Evolutionary conservation across 1,140 invertebrate species (phyloP), one percentile per base, ranked within the genome.

Genomic region (Macrotrachela quadricornifera): DNA sequence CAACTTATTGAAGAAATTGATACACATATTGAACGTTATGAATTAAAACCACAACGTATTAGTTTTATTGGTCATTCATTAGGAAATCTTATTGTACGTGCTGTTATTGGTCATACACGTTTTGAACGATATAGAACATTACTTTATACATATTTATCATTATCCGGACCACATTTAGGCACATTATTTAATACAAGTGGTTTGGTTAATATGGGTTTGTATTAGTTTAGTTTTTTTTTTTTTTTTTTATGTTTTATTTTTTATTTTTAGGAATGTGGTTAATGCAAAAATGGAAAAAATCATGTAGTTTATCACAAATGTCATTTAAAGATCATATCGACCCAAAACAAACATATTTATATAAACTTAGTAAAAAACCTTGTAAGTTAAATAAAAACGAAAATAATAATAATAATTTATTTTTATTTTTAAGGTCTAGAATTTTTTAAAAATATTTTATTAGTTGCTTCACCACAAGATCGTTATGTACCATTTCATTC

Each of bases 221-320:
- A 38, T n/a, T 38, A 13, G 41, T 49, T 10, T 10, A 10, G 9
- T 40, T n/a, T n/a, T n/a, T 36, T 13, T 13, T 18, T 52, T 8
- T 9, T 37, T 10, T 12, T 10, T 37, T 6, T 48, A 15, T 10
- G 12, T 2, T 36, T n/a, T 16, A 36, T 17, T 46, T 16, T 44
- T 42, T 49, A 55, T 57, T 67, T 72, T 18, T 66, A 91, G 86
- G 87, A 36, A 86, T 95, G 83, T 94, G 88, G 88, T 84, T 94
- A 62, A 92, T 95, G 83, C 88, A 94, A 69, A 94, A 94, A 68
- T 88, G 83, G 83, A 94, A 94, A 70, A 92, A 92, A 63, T 90
- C 85, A 0, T 83, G 81, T 1, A 91, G 86, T 0, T 70, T 95
- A 12, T 73, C 90, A 1, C 88, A 95, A 67, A 67, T 95, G 10